Percentiles rank a stretch among this genome's conserved stretches.
Conservation (phyloP, 2,888 invertebrate species). For the Stenchaetothrips biformis region DNA sequence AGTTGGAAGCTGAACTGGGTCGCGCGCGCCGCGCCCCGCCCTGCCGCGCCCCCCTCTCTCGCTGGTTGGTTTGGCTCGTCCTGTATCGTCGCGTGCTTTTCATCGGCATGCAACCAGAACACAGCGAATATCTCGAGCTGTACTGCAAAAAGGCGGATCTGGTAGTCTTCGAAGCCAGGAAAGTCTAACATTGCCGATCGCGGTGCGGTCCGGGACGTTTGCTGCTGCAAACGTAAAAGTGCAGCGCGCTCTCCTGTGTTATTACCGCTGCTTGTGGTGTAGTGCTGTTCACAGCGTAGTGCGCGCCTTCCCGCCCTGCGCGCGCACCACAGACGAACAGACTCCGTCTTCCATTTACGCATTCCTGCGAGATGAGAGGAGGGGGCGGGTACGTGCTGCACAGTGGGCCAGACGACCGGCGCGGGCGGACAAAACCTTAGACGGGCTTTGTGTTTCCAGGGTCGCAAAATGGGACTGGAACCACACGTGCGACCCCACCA, state of each 20-base stretch:
- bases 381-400: background rate
- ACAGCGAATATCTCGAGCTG: background rate
- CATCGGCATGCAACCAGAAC: background rate
- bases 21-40: background rate
- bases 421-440: no score
- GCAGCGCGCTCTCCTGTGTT: no score
- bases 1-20: constrained; percentile 16
- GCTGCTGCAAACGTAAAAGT: no score
- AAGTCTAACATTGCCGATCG: background rate
- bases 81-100: background rate
- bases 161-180: no score
- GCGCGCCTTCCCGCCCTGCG: background rate
- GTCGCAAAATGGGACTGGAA: no score
- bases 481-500: no score
- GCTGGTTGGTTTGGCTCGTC: background rate
- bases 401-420: no score
- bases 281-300: background rate
- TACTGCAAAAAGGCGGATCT: background rate
- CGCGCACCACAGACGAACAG: background rate
- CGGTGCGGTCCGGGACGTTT: background rate
- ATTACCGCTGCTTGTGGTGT: background rate
- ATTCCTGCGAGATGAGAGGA: background rate
- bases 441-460: no score
- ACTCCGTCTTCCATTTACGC: background rate
- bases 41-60: background rate